Percentiles rank a stretch among this genome's conserved stretches.
Evolutionary conservation across 2,888 invertebrate genomes (phyloP).

Genomic region (Apotomis betuletana): DNA sequence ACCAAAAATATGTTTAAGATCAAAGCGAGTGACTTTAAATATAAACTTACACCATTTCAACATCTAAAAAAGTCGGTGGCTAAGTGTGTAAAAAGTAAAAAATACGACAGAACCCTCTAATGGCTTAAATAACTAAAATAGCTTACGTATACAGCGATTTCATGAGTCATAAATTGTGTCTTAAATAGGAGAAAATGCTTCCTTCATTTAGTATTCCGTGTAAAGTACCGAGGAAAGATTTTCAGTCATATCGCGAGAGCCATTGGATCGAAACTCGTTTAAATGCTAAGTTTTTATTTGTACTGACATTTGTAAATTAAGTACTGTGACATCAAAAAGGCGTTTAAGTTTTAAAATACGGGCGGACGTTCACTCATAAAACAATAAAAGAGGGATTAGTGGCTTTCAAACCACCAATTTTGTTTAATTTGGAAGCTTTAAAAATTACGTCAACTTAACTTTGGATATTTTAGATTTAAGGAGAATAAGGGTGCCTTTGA

Average conservation of each 20-base stretch:
- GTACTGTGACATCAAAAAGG: conserved; percentile 41
- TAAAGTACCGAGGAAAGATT: neutral
- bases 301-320: conserved; percentile 40
- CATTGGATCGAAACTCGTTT: neutral
- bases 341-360: conserved; percentile 42
- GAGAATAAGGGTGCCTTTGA: conserved; percentile 1
- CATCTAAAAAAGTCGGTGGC: conserved; percentile 28
- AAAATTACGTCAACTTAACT: conserved; percentile 15
- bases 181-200: conserved; percentile 39
- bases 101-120: conserved; percentile 26
- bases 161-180: conserved; percentile 40
- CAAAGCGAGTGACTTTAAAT: conserved; percentile 16
- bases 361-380: conserved; percentile 35
- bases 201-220: conserved; percentile 27
- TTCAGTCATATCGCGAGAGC: neutral
- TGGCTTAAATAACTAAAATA: conserved; percentile 41
- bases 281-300: conserved; percentile 15
- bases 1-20: conserved; percentile 12
- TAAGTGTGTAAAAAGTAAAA: conserved; percentile 31
- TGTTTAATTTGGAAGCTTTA: conserved; percentile 23
- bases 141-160: conserved; percentile 40
- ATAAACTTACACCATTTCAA: conserved; percentile 7
- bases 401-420: conserved; percentile 35
- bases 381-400: conserved; percentile 40
- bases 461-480: conserved; percentile 4